Evolutionary conservation across 2,888 invertebrate species (phyloP).

Genomic region (Tetragonisca angustula): DNA sequence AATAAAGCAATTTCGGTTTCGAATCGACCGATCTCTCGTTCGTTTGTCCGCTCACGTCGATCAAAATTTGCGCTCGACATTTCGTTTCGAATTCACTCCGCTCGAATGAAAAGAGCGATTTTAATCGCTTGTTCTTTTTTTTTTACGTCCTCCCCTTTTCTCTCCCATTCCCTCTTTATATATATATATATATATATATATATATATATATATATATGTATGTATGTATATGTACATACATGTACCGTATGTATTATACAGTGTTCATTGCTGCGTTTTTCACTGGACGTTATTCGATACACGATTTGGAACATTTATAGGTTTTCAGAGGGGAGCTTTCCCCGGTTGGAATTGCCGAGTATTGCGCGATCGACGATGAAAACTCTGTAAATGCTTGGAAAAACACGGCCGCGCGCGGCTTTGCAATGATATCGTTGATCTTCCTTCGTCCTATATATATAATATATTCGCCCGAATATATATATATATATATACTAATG

Average conservation of each 20-base stretch:
- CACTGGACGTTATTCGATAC: slow-evolving; percentile 9
- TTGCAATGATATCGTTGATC: neutral
- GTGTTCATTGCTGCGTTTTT: neutral
- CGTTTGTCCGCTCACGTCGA: slow-evolving; percentile 8
- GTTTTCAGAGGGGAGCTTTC: neutral
- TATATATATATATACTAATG: no score
- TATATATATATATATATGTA: neutral
- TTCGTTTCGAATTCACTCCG: neutral
- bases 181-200: neutral
- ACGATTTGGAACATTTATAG: neutral
- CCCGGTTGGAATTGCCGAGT: neutral
- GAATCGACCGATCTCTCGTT: slow-evolving; percentile 4
- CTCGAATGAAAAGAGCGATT: slow-evolving; percentile 11
- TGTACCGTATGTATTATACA: neutral
- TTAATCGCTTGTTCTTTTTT: neutral
- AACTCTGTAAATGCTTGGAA: neutral
- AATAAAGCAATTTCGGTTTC: slow-evolving; percentile 56
- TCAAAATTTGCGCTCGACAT: slow-evolving; percentile 28
- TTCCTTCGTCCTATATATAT: neutral
- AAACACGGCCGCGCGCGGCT: neutral
- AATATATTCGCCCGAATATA: no score
- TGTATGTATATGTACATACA: neutral
- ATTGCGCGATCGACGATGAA: neutral
- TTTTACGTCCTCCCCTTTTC: no score
- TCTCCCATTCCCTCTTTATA: neutral